phyloP scores from a whole-genome alignment of 2,888 invertebrate species.

The Congeria kusceri region DNA sequence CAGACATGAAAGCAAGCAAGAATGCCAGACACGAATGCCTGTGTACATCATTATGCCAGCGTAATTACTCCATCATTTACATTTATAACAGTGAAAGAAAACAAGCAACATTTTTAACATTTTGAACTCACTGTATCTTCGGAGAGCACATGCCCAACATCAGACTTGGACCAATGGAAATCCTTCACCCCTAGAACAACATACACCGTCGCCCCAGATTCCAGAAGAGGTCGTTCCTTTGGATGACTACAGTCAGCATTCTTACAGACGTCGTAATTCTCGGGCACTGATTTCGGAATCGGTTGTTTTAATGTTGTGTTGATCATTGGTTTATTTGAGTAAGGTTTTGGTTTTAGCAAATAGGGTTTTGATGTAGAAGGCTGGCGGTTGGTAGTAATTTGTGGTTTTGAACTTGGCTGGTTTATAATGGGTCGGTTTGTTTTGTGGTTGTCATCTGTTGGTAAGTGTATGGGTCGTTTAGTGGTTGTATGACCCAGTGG shows the following conservation, averaged over 20 bases:
- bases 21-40: too few species aligned
- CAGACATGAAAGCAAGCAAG: too few species aligned
- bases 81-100: too few species aligned
- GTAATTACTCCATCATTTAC: too few species aligned
- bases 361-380: too few species aligned
- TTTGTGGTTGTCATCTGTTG: too few species aligned
- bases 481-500: too few species aligned
- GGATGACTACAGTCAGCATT: conserved; percentile 72
- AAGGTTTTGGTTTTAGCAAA: too few species aligned
- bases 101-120: too few species aligned
- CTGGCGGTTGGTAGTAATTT: background rate
- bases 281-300: conserved; percentile 63
- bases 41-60: too few species aligned
- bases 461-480: too few species aligned
- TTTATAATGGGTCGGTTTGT: background rate
- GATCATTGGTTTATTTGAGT: background rate
- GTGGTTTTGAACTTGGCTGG: conserved; percentile 4
- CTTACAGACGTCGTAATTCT: conserved; percentile 72
- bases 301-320: conserved; percentile 1
- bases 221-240: conserved; percentile 77
- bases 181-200: conserved; percentile 81
- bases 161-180: conserved; percentile 58
- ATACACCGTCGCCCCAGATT: conserved; percentile 79
- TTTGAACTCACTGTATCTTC: conserved; percentile 67
- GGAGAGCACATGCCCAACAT: conserved; percentile 78